Conservation (phyloP, 2,888 invertebrate genomes). For the Eudasyphora cyanicolor region DNA sequence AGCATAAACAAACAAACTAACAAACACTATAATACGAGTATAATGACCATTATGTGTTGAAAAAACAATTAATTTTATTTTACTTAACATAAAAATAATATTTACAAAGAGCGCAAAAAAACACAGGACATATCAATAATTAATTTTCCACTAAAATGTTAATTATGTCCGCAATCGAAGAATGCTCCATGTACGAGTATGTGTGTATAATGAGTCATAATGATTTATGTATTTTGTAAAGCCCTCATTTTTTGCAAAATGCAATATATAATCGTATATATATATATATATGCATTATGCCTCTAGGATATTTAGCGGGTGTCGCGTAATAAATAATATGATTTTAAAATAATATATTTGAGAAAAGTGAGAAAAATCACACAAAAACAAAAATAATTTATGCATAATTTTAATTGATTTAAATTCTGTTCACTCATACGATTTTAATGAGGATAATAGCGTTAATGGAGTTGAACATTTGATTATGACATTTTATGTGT, state of each 20-base stretch:
- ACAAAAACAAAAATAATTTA: constrained; percentile 28
- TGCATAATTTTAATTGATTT: constrained; percentile 49
- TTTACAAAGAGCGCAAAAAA: neutral
- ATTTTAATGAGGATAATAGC: constrained; percentile 51
- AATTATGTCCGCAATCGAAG: constrained; percentile 1
- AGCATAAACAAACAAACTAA: too few species aligned
- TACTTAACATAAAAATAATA: too few species aligned
- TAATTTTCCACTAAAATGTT: constrained; percentile 1
- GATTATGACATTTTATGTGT: too few species aligned
- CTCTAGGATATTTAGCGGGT: neutral
- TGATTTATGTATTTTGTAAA: neutral
- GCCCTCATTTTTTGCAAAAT: neutral
- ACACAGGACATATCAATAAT: neutral
- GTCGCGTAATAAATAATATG: neutral
- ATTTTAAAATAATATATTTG: neutral
- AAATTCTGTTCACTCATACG: constrained; percentile 31
- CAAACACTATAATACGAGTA: too few species aligned
- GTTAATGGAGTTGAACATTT: constrained; percentile 51
- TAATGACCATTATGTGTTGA: too few species aligned
- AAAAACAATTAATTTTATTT: too few species aligned
- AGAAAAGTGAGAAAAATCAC: neutral
- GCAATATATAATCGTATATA: neutral
- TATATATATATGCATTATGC: too few species aligned
- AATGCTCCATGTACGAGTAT: too few species aligned
- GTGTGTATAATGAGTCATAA: too few species aligned